A percentile compares a stretch with the other conserved stretches of the same genome.
Evolutionary conservation across 2,113 vertebrate genomes (phyloP).

Genomic region (Psittacula cyanocephala): DNA sequence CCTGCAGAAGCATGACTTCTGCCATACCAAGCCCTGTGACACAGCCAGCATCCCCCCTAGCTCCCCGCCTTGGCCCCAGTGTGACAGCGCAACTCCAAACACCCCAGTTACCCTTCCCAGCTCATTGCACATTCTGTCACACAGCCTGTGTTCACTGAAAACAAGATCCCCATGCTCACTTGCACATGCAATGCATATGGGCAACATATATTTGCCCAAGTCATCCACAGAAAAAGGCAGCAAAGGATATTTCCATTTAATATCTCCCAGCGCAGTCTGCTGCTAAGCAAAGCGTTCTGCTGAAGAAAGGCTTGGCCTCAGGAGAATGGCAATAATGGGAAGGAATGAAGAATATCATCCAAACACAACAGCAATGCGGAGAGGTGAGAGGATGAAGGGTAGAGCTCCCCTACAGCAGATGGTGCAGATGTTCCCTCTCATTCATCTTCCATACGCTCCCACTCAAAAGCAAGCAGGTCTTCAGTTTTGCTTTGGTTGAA

Average conservation of each 20-base stretch:
- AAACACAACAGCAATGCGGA: background rate
- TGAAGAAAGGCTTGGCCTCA: background rate
- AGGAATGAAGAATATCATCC: background rate
- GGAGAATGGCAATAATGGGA: accelerated
- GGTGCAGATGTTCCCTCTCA: background rate
- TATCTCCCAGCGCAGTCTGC: background rate
- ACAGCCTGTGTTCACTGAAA: accelerated
- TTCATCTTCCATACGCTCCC: background rate
- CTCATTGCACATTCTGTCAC: background rate
- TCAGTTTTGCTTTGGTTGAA: background rate
- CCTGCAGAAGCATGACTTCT: background rate
- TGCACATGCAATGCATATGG: accelerated
- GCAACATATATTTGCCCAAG: background rate
- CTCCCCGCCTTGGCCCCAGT: accelerated
- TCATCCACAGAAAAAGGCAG: background rate
- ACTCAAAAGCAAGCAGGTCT: background rate
- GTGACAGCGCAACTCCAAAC: accelerated
- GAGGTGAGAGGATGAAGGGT: background rate
- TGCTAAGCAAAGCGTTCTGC: background rate
- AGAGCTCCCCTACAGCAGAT: background rate
- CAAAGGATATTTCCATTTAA: background rate
- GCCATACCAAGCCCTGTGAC: accelerated
- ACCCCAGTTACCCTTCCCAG: background rate
- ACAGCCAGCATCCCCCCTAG: accelerated
- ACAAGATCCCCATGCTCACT: accelerated